Base-by-base conservation (phyloP, 2,888 invertebrate genomes). In the Hydriomena furcata region DNA sequence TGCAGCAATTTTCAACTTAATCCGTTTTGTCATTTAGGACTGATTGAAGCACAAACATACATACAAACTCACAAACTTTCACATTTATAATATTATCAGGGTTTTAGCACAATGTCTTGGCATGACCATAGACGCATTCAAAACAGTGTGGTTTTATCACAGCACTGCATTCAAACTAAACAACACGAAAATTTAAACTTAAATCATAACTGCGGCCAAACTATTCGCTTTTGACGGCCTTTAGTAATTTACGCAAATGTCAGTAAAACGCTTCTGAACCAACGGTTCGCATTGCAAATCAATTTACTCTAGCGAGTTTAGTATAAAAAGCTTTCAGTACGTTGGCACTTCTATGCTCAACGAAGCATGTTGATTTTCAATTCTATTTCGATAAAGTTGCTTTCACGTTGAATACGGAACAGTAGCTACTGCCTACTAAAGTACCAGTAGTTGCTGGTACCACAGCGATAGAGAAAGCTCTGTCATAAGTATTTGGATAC, bases 221-320 rank as follows among this genome's bases (percentile, higher is more conserved):
- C 43, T 36, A 48, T 61, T 58, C 58, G 58, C 60, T 64, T 64
- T 66, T 62, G 62, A 63, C 60, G 45, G 61, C 49, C 58, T 67
- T 66, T 68, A 59, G 66, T 70, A 72, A 73, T 73, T 71, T 70
- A 69, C 66, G 60, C 63, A 66, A 66, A 71, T 65, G 71, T 73
- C 76, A 71, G 67, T 55, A 61, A 67, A 72, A 70, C 65, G 66
- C 48, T 65, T 63, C 53, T 59, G 55, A 65, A 62, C 57, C 61
- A 67, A 52, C 67, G 57, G 55, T 56, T 66, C 55, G 65, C 52
- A 53, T 59, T 58, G 61, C 61, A 77, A 78, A 79, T 76, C 71
- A 75, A 76, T 78, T 75, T 69, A 65, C 58, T 53, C 44, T 52
- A 38, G 55, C 55, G 49, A 55, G 58, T 62, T 60, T 51, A 46